Evolutionary conservation across 2,113 vertebrate species (phyloP).

Genomic region (Xenopus laevis): DNA sequence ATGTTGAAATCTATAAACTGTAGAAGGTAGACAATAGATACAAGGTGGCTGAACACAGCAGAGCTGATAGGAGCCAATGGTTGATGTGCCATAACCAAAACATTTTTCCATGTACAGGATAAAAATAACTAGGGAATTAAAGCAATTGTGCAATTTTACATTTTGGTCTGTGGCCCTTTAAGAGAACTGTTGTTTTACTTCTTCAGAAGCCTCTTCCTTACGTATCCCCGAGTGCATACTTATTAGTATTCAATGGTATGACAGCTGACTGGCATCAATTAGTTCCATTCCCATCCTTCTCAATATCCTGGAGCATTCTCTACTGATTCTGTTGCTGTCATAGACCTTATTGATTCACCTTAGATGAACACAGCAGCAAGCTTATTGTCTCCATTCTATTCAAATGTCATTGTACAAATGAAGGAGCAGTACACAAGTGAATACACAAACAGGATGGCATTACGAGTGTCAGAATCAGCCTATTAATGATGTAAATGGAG

Average conservation of each 20-base stretch:
- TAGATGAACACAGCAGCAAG: background rate
- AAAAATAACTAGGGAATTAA: too few relatives aligned
- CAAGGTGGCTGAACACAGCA: too few relatives aligned
- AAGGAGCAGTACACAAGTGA: background rate
- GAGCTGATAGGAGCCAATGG: too few relatives aligned
- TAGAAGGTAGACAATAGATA: too few relatives aligned
- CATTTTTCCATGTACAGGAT: too few relatives aligned
- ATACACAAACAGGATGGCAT: too few relatives aligned
- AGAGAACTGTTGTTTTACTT: too few relatives aligned
- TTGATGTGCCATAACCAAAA: too few relatives aligned
- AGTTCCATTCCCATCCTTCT: background rate
- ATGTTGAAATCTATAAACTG: too few relatives aligned
- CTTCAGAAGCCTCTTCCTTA: too few relatives aligned
- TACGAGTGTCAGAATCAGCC: background rate
- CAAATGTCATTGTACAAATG: constrained; percentile 23
- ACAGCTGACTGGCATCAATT: constrained; percentile 39
- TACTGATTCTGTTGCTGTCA: constrained; percentile 7
- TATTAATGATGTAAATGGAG: constrained; percentile 15
- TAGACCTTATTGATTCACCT: constrained; percentile 21
- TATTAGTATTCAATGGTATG: constrained; percentile 12
- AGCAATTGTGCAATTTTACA: too few relatives aligned
- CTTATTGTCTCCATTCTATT: background rate
- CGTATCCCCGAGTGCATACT: background rate
- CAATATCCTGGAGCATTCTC: constrained; percentile 1
- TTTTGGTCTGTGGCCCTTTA: too few relatives aligned